phyloP scores from a whole-genome alignment of 2,797 vertebrate genomes.

The Lepidocolaptes lacrymiger region DNA sequence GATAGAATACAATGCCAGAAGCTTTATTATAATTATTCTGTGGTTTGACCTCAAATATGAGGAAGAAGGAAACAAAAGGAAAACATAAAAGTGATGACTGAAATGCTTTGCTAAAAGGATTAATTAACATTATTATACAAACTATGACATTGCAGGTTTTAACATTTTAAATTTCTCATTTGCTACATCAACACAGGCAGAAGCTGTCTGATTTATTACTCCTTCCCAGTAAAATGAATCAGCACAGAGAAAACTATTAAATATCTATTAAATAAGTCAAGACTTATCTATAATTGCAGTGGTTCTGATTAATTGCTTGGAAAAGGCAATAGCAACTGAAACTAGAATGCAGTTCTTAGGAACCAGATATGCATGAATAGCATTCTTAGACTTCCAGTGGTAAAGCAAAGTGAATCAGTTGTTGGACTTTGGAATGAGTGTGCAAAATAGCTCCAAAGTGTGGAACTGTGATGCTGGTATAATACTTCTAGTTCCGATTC shows the following conservation, averaged over 20 bases:
- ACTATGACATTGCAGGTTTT: neutral
- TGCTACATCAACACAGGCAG: neutral
- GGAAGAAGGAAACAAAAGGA: neutral
- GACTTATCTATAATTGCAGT: neutral
- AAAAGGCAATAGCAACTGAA: neutral
- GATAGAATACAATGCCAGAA: rapidly evolving
- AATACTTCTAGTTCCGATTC: neutral
- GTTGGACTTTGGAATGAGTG: neutral
- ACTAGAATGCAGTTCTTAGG: neutral
- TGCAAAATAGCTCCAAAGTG: neutral
- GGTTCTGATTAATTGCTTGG: slow-evolving; percentile 5
- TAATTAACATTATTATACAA: neutral
- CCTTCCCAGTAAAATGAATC: neutral
- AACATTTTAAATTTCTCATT: neutral
- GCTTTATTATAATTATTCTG: neutral
- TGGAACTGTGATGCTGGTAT: neutral
- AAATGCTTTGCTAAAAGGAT: neutral
- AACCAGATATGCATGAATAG: neutral
- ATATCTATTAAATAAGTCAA: slow-evolving; percentile 1
- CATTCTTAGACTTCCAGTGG: neutral
- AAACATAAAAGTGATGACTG: neutral
- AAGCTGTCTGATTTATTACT: neutral
- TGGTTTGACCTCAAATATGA: neutral
- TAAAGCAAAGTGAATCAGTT: neutral
- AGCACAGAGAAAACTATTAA: neutral